These are phyloP conservation scores for Tenualosa ilisha DNA, from an alignment of 2,797 vertebrate genomes.

Conservation along the genomic window DNA sequence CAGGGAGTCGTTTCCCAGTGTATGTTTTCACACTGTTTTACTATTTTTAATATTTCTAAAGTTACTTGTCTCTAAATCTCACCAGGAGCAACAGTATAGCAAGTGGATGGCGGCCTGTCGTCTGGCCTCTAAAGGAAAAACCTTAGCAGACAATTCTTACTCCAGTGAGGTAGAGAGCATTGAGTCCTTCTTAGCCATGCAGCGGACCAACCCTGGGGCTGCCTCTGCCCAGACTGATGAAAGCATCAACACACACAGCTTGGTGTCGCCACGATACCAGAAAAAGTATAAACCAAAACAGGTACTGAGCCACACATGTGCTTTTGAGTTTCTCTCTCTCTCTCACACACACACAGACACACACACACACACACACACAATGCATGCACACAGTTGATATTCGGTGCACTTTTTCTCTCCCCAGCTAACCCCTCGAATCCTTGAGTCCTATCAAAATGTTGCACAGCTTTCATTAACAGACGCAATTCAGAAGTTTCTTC, in stretches of 20 bases:
- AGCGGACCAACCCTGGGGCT: conserved; percentile 62
- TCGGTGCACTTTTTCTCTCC: neutral
- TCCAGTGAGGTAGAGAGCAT: conserved; percentile 75
- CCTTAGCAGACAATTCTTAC: conserved; percentile 75
- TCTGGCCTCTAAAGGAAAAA: conserved; percentile 77
- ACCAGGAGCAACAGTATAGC: conserved; percentile 78
- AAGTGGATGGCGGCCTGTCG: conserved; percentile 80
- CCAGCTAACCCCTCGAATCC: conserved; percentile 76
- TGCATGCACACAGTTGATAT: neutral
- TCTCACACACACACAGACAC: neutral
- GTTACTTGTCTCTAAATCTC: neutral
- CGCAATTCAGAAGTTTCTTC: conserved; percentile 75
- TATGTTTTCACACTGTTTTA: neutral
- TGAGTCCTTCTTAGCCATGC: conserved; percentile 76
- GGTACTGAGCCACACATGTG: conserved; percentile 50
- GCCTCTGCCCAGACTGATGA: conserved; percentile 53
- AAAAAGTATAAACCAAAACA: conserved; percentile 81
- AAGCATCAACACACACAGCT: conserved; percentile 73
- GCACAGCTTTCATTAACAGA: conserved; percentile 73
- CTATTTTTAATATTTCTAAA: neutral
- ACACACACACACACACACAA: neutral
- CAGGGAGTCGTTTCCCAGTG: neutral
- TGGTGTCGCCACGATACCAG: conserved; percentile 76
- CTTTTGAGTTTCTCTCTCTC: neutral
- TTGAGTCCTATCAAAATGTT: conserved; percentile 81